Evolutionary conservation across 2,888 invertebrate genomes (phyloP).

Genomic region (Xestia sexstrigata): DNA sequence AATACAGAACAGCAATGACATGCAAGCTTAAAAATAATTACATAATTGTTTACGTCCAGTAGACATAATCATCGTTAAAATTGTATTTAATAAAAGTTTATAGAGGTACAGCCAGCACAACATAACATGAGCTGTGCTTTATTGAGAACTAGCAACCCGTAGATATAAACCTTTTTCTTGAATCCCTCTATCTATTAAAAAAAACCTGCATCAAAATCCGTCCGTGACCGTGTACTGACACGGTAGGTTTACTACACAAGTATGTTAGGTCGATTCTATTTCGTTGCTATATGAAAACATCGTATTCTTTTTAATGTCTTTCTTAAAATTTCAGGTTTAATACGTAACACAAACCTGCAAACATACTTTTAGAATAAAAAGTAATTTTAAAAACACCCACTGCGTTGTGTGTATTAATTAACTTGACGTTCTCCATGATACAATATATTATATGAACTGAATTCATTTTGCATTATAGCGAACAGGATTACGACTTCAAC

Average conservation of each 20-base stretch:
- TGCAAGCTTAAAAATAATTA: slow-evolving; percentile 67
- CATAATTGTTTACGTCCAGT: slow-evolving; percentile 67
- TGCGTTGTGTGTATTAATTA: not conserved
- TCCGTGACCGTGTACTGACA: not conserved
- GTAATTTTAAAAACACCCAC: not conserved
- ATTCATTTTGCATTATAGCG: not conserved
- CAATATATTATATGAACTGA: slow-evolving; percentile 3
- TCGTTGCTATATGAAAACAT: not conserved
- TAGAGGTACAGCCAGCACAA: slow-evolving; percentile 5
- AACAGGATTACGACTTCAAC: slow-evolving; percentile 11
- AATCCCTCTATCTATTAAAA: too few relatives aligned
- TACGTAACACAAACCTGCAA: not conserved
- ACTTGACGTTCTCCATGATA: not conserved
- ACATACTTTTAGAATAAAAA: not conserved
- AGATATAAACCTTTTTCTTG: too few relatives aligned
- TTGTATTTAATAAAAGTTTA: slow-evolving; percentile 17
- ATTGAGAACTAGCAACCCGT: not conserved
- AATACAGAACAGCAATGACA: slow-evolving; percentile 67
- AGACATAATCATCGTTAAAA: slow-evolving; percentile 83
- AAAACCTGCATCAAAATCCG: too few relatives aligned
- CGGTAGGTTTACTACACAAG: not conserved
- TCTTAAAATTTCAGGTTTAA: not conserved
- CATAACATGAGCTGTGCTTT: not conserved
- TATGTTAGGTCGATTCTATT: not conserved
- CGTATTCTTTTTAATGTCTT: not conserved